Evolutionary conservation across 2,888 invertebrate genomes (phyloP), one percentile per base, ranked within the genome.

Genomic region (Drosophila kuntzei): DNA sequence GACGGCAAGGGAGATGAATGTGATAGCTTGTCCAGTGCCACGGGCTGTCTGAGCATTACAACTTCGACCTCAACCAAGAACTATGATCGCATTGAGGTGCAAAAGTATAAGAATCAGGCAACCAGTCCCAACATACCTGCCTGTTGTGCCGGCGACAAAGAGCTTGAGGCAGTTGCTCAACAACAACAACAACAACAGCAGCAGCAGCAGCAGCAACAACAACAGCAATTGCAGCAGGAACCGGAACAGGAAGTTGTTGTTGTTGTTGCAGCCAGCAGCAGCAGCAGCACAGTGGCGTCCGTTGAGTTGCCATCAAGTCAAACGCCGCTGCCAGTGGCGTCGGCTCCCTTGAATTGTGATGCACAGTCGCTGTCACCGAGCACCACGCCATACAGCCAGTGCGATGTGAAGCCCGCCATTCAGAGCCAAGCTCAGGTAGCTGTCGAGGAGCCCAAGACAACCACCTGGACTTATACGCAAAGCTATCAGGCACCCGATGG

Each of bases 41-140:
- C 87, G 37, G 89, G 80, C 66, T 90, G 91, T 47, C 76, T 90
- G 54, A 90, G 90, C 71, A 90, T 91, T 58, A 88, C 87, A 14
- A 90, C 90, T 37, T 76, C 91, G 50, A 91, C 90, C 32, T 90
- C 90, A 62, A 91, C 90, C 43, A 90, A 91, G 82, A 87, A 90
- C 71, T 91, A 89, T 44, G 91, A 91, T 66, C 89, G 89, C 70
- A 91, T 91, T 58, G 92, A 92, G 78, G 91, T 92, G 70, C 92
- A 92, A 64, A 92, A 91, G 77, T 91, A 91, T 57, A 92, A 92
- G 76, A 91, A 92, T 72, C 92, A 92, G 85, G 92, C 92, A 59
- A 92, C 92, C 66, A 92, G 92, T 89, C 92, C 92, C 61, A 92
- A 92, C 67, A 92, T 92, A 80, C 92, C 92, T 14, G 80, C 75